Evolutionary conservation across 1,140 invertebrate species (phyloP), one percentile per base, ranked within the genome.

Genomic region (Aplysia californica): DNA sequence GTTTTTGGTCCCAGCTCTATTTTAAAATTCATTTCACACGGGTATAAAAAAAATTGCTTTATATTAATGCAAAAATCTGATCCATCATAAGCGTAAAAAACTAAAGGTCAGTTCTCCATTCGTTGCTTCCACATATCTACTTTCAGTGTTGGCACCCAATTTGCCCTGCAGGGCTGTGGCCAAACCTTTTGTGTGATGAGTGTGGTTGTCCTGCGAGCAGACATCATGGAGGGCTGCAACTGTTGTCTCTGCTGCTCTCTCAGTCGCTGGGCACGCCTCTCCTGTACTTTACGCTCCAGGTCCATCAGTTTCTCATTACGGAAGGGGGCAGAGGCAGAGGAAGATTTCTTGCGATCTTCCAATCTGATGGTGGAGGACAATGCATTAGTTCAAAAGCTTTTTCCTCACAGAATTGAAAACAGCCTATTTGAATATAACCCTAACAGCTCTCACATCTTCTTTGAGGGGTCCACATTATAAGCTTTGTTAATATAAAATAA

Each of bases 171-270:
- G n/a, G n/a, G n/a, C n/a, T n/a, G n/a, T n/a, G n/a, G n/a, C 36
- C 72, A 75, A 44, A 87, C 87, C 86, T 88, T 89, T 39, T 86
- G 84, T 20, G 81, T 80, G 2, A 85, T 85, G 6, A 88, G 72
- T 67, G 66, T 78, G 59, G 61, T 75, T 15, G 83, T 84, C 56
- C 79, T 78, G 23, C 77, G 66, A 10, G 76, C 64, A 41, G 87
- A 84, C 18, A 75, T 50, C n/a, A 71, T 64, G 35, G 74, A 80
- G 3, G 82, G 36, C 2, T 31, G 59, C 18, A 82, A 26, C 71
- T 80, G 81, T 0, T 73, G 36, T 31, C 79, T 70, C 59, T 85
- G 81, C 71, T 87, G 85, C 58, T 82, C 78, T 41, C 76, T 66
- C n/a, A 81, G 66, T 68, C 88, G 64, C 33, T 82, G 81, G 50